Evolutionary conservation across 2,888 invertebrate genomes (phyloP), one percentile per base, ranked within the genome.

Genomic region (Agrochola litura): DNA sequence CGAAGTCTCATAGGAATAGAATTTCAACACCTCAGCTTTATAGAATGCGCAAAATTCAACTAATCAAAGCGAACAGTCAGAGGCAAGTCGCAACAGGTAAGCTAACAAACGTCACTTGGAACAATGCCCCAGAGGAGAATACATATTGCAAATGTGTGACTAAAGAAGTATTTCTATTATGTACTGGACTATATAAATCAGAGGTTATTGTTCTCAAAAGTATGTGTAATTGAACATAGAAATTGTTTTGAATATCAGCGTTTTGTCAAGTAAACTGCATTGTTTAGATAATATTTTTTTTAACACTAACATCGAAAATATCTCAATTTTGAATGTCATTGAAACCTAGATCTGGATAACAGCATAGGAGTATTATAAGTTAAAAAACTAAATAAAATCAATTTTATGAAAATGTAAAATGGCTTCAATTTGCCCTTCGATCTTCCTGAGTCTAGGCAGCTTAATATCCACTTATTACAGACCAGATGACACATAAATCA

Each of bases 81-180:
- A 37, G 65, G 56, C 61, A 71, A 19, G 72, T 68, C 64, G 76
- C 66, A 76, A 86, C 77, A 78, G 78, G 73, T 78, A 81, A 76
- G 54, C 64, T 54, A 46, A 68, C 66, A 73, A 30, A 67, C 64
- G 81, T 76, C 76, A 77, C 66, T 70, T 73, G 46, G 76, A 89
- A 89, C 86, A 90, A 89, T 87, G 79, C 79, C 77, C 46, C 78
- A 80, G 64, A 65, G 61, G 76, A 79, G 84, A 88, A 89, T 84
- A 90, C 87, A 89, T 68, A 65, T 66, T 70, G 77, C 73, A 72
- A 80, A 83, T 82, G 79, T 86, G 85, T 86, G 85, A 88, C 79
- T 80, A 81, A 82, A 81, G 69, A 77, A 84, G 73, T 84, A 88
- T 88, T 89, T 84, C 73, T 87, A 85, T 86, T 85, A 83, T 69